Conservation (phyloP, 2,888 invertebrate species). For the Flabesymbios commensalis region DNA sequence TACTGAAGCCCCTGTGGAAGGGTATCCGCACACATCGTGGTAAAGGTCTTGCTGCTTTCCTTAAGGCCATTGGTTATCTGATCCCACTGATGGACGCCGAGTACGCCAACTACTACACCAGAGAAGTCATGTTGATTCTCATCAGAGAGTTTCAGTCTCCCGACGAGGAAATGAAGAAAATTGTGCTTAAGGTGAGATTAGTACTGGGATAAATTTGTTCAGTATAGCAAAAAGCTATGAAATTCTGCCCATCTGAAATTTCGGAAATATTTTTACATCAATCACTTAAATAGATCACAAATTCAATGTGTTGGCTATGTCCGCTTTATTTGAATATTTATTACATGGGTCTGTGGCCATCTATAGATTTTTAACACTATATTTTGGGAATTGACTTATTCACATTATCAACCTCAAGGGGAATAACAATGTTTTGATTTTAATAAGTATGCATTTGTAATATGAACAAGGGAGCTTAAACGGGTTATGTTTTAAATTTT, state of each 20-base stretch:
- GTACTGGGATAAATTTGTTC: too few relatives aligned
- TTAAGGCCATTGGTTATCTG: constrained; percentile 91
- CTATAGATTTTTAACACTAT: not conserved
- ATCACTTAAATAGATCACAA: not conserved
- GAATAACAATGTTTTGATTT: constrained; percentile 63
- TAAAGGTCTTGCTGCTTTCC: constrained; percentile 60
- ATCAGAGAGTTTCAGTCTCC: constrained; percentile 99
- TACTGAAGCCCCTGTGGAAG: constrained; percentile 98
- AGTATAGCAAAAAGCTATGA: too few relatives aligned
- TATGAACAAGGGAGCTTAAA: too few relatives aligned
- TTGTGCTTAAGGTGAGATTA: constrained; percentile 88
- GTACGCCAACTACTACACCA: constrained; percentile 98
- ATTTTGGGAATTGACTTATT: not conserved
- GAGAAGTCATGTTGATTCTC: constrained; percentile 98
- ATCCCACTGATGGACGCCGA: constrained; percentile 99
- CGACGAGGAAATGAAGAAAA: constrained; percentile 99
- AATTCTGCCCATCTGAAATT: not conserved
- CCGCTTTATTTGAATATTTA: too few relatives aligned
- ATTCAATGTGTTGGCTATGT: too few relatives aligned
- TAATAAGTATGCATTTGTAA: too few relatives aligned
- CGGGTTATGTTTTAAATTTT: too few relatives aligned
- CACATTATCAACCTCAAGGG: not conserved
- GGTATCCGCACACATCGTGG: constrained; percentile 85
- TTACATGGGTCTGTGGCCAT: not conserved
- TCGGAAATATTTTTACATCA: not conserved